Evolutionary conservation across 2,797 vertebrate genomes (phyloP).

Genomic region (Cirrhinus molitorella): DNA sequence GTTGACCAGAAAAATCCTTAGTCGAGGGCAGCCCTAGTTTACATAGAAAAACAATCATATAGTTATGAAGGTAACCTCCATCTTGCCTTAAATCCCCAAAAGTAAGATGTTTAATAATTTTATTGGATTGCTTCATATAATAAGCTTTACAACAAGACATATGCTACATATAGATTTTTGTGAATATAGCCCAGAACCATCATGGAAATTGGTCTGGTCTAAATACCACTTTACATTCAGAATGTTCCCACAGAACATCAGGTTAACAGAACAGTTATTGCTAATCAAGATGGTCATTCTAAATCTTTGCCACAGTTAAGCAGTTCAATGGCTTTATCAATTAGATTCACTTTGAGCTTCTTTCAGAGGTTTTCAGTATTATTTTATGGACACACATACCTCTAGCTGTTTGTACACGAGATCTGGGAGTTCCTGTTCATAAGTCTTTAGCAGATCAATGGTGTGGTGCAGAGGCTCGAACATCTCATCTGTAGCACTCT

Average conservation of each 20-base stretch:
- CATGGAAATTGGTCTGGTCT: not conserved
- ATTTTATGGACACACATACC: conserved; percentile 71
- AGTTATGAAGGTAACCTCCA: not conserved
- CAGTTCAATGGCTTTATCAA: not conserved
- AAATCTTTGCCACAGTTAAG: not conserved
- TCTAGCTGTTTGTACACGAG: conserved; percentile 87
- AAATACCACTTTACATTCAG: not conserved
- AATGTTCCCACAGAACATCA: not conserved
- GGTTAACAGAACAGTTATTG: not conserved
- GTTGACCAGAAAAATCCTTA: no score
- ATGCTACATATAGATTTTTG: not conserved
- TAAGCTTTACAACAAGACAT: not conserved
- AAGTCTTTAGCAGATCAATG: conserved; percentile 86
- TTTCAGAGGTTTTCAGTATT: not conserved
- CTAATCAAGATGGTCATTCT: not conserved
- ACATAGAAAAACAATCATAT: not conserved
- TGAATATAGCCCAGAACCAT: not conserved
- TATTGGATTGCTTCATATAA: not conserved
- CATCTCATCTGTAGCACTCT: conserved; percentile 84
- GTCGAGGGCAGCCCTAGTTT: no score
- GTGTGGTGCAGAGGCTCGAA: conserved; percentile 93
- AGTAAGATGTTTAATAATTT: not conserved
- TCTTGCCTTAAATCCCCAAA: not conserved
- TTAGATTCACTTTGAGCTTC: not conserved
- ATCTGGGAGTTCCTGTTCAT: conserved; percentile 89